Evolutionary conservation across 92 coral and sea anemone genomes (phyloP), one percentile per base, ranked within the genome.

Genomic region (Epizoanthus illoricatus): DNA sequence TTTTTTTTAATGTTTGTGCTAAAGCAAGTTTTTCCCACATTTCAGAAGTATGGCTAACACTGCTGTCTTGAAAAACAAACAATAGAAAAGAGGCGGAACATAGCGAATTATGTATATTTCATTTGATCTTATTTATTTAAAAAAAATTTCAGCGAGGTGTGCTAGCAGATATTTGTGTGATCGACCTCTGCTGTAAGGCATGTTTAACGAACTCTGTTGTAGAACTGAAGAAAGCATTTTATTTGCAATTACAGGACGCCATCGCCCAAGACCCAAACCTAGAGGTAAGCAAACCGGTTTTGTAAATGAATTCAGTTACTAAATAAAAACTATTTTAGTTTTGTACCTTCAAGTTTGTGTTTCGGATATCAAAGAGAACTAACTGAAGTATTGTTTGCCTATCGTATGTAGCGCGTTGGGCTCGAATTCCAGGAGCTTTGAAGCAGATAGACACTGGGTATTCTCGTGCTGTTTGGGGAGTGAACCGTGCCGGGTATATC

Each of bases 391-490:
- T 33, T 13, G 18, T 43, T 71, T 1, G 10, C 18, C 52, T 18
- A 19, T 71, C 19, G 15, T 71, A 8, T 10, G 20, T 19, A 71
- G 75, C 75, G 7, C 75, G 75, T 43, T 71, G 75, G 75, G 18
- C 33, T 18, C 75, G 56, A 17, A 71, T 71, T 7, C 75, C 75
- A 18, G 75, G 75, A 15, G 28, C 16, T 6, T 47, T 71, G 59
- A 71, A 20, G 18, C 75, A 71, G 75, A 71, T 80, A 42, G 84
- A 80, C 74, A 54, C 84, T 67, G 84, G 84, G 11, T 66, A 66
- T 12, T 66, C 84, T 4, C 72, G 84, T 7, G 74, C 65, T 23
- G 33, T 80, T 23, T 80, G 84, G 84, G 84, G 74, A 65, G 65
- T 68, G 16, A 65, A 80, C 52, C 59, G 75, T 36, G 74, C 65